Percentiles rank a stretch among this genome's conserved stretches.
phyloP scores from a whole-genome alignment of 2,797 vertebrate species.

The Sebastes steindachneri region DNA sequence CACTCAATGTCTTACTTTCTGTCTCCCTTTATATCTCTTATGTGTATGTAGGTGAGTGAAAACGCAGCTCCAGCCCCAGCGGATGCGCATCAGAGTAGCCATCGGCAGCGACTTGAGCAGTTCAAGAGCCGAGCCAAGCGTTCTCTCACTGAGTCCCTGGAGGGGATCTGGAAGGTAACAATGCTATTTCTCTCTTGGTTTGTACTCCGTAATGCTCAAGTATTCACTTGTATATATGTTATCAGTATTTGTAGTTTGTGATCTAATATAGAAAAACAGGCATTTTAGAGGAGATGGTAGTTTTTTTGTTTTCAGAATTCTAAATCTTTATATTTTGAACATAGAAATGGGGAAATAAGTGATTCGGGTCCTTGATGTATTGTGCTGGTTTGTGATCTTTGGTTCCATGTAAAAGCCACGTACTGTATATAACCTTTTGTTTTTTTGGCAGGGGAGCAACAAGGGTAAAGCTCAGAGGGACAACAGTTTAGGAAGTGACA shows the following conservation, averaged over 20 bases:
- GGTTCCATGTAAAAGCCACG: neutral
- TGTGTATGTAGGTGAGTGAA: slow-evolving; percentile 53
- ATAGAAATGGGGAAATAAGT: neutral
- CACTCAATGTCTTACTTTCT: neutral
- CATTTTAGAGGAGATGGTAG: neutral
- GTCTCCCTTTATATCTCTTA: neutral
- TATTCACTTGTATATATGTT: neutral
- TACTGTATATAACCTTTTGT: neutral
- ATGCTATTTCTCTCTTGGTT: neutral
- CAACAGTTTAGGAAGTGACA: slow-evolving; percentile 81
- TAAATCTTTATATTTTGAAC: neutral
- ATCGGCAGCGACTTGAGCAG: slow-evolving; percentile 90
- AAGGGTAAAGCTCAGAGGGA: slow-evolving; percentile 85
- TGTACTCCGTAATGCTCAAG: neutral
- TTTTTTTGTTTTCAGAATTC: neutral
- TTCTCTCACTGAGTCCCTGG: slow-evolving; percentile 92
- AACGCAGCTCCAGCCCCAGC: slow-evolving; percentile 51
- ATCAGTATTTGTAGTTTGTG: neutral
- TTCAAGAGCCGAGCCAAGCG: slow-evolving; percentile 93
- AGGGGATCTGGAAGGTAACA: slow-evolving; percentile 89
- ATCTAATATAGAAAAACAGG: neutral
- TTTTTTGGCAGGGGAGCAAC: slow-evolving; percentile 85
- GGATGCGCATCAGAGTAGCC: slow-evolving; percentile 79
- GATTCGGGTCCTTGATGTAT: neutral
- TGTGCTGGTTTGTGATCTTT: neutral